A percentile compares a stretch with the other conserved stretches of the same genome.
phyloP scores from a whole-genome alignment of 2,797 vertebrate genomes.

The Salarias fasciatus region DNA sequence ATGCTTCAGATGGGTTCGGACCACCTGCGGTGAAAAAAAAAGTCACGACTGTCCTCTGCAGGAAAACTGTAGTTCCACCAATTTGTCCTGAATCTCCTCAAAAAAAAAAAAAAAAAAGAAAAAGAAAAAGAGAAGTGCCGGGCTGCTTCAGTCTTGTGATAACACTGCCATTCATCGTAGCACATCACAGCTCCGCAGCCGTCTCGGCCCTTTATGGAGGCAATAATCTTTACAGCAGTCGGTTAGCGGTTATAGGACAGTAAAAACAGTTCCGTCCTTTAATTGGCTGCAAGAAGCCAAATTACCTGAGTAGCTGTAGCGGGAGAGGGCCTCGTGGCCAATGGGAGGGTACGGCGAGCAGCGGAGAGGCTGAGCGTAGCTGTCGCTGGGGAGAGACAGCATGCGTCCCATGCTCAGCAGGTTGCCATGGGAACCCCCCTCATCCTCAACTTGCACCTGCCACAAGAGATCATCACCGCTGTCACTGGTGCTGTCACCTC shows the following conservation, averaged over 20 bases:
- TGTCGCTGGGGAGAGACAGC: slow-evolving; percentile 94
- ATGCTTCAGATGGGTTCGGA: not conserved
- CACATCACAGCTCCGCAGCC: slow-evolving; percentile 28
- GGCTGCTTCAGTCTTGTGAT: slow-evolving; percentile 8
- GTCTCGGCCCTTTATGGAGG: slow-evolving; percentile 45
- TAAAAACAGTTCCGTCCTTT: slow-evolving; percentile 45
- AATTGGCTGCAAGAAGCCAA: slow-evolving; percentile 40
- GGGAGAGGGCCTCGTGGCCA: slow-evolving; percentile 63
- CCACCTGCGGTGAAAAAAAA: not conserved
- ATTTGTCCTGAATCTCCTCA: slow-evolving; percentile 5
- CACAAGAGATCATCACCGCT: slow-evolving; percentile 45
- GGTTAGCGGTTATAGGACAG: slow-evolving; percentile 39
- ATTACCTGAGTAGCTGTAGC: slow-evolving; percentile 78
- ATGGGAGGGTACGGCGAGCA: slow-evolving; percentile 74
- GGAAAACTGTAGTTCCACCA: not conserved
- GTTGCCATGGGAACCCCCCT: slow-evolving; percentile 80
- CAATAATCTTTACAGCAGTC: slow-evolving; percentile 49
- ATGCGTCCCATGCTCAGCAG: slow-evolving; percentile 87
- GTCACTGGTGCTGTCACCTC: slow-evolving; percentile 36
- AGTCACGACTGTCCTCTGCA: not conserved
- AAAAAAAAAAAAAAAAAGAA: too few relatives aligned
- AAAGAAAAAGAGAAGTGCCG: too few relatives aligned
- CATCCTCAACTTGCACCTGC: slow-evolving; percentile 80
- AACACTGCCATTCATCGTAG: not conserved
- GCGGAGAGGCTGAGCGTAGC: slow-evolving; percentile 86